Evolutionary conservation across 1,140 invertebrate genomes (phyloP).

Genomic region (Rhagoletis zephyria): DNA sequence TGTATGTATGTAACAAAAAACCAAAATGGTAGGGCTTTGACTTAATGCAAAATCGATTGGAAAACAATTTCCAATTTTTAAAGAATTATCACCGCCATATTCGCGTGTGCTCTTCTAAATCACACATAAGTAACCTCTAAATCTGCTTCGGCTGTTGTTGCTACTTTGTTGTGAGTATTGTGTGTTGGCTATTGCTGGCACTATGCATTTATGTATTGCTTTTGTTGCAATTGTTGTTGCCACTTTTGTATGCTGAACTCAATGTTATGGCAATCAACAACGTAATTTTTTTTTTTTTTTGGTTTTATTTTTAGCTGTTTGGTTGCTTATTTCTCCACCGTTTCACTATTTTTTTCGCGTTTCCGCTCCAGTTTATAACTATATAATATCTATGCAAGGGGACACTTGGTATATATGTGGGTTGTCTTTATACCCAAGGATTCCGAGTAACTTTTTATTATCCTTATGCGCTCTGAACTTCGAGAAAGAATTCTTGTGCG

Average conservation of each 20-base stretch:
- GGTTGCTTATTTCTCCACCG: not conserved
- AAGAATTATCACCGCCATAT: constrained; percentile 74
- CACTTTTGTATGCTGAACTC: constrained; percentile 24
- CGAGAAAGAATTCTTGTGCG: not conserved
- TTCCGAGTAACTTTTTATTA: too few species aligned
- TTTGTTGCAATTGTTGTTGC: constrained; percentile 22
- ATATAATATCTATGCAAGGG: not conserved
- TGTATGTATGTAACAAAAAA: not conserved
- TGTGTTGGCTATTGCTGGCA: constrained; percentile 24
- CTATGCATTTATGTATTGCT: not conserved
- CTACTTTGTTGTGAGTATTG: constrained; percentile 34
- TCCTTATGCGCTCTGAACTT: not conserved
- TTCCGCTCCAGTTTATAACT: not conserved
- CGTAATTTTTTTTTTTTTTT: constrained; percentile 1
- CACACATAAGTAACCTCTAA: constrained; percentile 74
- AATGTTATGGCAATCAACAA: constrained; percentile 40
- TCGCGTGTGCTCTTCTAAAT: constrained; percentile 70
- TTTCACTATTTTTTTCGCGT: not conserved
- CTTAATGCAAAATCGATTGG: constrained; percentile 73
- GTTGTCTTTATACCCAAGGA: not conserved
- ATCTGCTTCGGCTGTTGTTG: constrained; percentile 63
- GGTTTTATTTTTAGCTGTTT: not conserved
- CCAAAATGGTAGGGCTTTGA: constrained; percentile 51
- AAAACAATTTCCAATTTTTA: constrained; percentile 74
- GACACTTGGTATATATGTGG: not conserved